Conservation (phyloP, 2,113 vertebrate species). For the Phocoena sinus region DNA sequence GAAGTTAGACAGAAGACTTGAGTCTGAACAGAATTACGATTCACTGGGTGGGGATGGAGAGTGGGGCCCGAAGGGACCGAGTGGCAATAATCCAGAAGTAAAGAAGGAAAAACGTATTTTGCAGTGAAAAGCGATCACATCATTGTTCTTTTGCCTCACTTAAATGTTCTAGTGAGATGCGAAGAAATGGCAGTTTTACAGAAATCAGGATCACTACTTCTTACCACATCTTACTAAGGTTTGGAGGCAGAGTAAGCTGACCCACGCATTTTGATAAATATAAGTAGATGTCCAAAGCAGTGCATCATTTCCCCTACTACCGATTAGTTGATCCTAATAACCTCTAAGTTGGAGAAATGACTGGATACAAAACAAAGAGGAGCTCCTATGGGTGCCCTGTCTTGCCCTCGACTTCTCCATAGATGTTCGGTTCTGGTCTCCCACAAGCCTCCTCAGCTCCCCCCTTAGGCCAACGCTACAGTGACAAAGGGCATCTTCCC, state of each 20-base stretch:
- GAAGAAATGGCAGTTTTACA: background rate
- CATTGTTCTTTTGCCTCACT: background rate
- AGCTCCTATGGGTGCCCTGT: background rate
- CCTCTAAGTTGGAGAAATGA: background rate
- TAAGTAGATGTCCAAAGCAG: background rate
- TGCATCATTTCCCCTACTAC: background rate
- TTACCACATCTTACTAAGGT: background rate
- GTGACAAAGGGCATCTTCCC: background rate
- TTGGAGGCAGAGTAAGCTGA: background rate
- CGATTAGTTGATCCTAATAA: background rate
- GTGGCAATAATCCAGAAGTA: background rate
- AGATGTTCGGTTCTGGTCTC: background rate
- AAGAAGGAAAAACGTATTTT: background rate
- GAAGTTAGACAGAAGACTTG: slow-evolving; percentile 2
- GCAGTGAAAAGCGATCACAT: background rate
- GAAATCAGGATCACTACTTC: background rate
- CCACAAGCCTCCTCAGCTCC: too few species aligned
- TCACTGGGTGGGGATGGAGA: background rate
- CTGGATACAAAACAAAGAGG: background rate
- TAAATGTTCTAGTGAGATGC: background rate
- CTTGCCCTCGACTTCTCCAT: background rate
- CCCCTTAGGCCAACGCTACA: background rate
- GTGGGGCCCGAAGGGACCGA: background rate
- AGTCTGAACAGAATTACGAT: background rate
- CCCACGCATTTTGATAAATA: background rate